These are phyloP conservation scores for Drosophila sechellia DNA, from an alignment of 1,140 invertebrate genomes.

Conservation along the genomic window DNA sequence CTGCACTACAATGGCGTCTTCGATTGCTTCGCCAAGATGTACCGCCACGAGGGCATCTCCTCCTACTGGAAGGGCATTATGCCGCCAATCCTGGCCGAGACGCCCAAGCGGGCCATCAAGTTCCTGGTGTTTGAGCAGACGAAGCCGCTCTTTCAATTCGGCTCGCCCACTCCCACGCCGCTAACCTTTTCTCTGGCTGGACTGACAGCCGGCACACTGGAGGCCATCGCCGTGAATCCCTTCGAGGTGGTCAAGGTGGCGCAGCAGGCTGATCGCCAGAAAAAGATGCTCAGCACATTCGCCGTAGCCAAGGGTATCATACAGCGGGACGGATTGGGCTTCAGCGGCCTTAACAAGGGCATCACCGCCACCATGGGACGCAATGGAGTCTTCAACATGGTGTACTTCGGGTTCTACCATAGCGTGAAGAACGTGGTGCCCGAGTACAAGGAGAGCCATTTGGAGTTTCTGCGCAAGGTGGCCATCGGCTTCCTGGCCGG, in stretches of 20 bases:
- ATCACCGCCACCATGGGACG: slow-evolving; percentile 93
- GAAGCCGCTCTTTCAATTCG: slow-evolving; percentile 93
- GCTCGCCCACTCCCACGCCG: slow-evolving; percentile 89
- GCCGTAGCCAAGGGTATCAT: slow-evolving; percentile 92
- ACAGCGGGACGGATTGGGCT: slow-evolving; percentile 89
- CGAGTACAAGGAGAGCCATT: slow-evolving; percentile 87
- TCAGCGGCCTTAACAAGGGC: slow-evolving; percentile 93
- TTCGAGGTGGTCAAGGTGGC: slow-evolving; percentile 98
- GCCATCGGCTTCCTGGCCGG: slow-evolving; percentile 93
- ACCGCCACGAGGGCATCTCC: slow-evolving; percentile 91
- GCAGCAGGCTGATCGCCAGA: slow-evolving; percentile 89
- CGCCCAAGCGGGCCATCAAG: slow-evolving; percentile 96
- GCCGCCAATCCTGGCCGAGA: slow-evolving; percentile 96
- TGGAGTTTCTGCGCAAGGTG: slow-evolving; percentile 90
- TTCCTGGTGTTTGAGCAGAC: slow-evolving; percentile 97
- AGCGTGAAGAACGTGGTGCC: slow-evolving; percentile 92
- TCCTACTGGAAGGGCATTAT: slow-evolving; percentile 97
- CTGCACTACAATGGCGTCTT: slow-evolving; percentile 90
- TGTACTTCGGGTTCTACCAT: slow-evolving; percentile 98
- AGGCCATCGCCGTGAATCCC: slow-evolving; percentile 95
- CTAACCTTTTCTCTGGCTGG: slow-evolving; percentile 95
- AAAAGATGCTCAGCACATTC: slow-evolving; percentile 90
- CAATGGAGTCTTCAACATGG: slow-evolving; percentile 95
- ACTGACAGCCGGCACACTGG: slow-evolving; percentile 93
- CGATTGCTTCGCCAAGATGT: slow-evolving; percentile 96